phyloP scores from a whole-genome alignment of 1,140 invertebrate species.

The Danaus melanippus region DNA sequence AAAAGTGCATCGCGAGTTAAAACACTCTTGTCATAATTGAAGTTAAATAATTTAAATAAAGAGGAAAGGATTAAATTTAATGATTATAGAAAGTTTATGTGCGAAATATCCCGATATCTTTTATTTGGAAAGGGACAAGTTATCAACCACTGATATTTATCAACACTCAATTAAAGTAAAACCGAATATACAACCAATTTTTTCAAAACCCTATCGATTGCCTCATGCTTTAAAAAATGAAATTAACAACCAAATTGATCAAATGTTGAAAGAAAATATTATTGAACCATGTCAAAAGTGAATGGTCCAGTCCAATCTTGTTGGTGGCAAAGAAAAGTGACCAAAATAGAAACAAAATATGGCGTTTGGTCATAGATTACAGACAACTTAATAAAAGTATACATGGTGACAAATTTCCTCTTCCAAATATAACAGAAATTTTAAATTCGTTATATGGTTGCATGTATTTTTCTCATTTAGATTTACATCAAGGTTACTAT shows the following conservation, averaged over 20 bases:
- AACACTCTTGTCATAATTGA: constrained; percentile 3
- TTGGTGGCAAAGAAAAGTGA: constrained; percentile 14
- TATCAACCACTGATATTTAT: too few relatives aligned
- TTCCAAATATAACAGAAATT: constrained; percentile 2
- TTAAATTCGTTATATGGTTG: constrained; percentile 32
- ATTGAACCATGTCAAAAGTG: constrained; percentile 11
- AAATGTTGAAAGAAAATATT: constrained; percentile 10
- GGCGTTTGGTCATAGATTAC: constrained; percentile 13
- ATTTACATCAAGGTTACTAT: constrained; percentile 27
- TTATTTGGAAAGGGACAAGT: too few relatives aligned
- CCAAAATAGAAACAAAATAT: constrained; percentile 6
- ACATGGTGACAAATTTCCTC: constrained; percentile 15
- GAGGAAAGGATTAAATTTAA: constrained; percentile 5
- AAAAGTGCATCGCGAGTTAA: too few relatives aligned
- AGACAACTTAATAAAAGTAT: constrained; percentile 13
- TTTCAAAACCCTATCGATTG: constrained; percentile 10
- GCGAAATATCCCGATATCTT: too few relatives aligned
- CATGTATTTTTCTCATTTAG: constrained; percentile 65
- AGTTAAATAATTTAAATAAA: constrained; percentile 14
- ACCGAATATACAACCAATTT: constrained; percentile 7
- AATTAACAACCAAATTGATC: constrained; percentile 10
- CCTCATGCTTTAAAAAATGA: constrained; percentile 12
- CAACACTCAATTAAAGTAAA: constrained; percentile 10
- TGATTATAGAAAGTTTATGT: constrained; percentile 13
- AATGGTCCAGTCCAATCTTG: constrained; percentile 9